phyloP scores from a whole-genome alignment of 64 coral and sea anemone genomes.

The Montipora efflorescens region DNA sequence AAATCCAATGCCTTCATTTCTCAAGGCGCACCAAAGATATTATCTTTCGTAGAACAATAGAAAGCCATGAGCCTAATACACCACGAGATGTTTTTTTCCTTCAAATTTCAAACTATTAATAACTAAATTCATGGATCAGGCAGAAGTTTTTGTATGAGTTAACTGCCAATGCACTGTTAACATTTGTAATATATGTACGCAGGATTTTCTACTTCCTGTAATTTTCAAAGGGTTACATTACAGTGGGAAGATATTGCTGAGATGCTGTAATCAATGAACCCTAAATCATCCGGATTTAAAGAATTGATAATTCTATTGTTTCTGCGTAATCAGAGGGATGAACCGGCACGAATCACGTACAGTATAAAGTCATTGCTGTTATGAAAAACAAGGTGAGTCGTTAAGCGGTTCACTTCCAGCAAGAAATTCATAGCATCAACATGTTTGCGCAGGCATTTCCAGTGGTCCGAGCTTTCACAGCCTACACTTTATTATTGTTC shows the following conservation, averaged over 20 bases:
- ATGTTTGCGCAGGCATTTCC: not conserved
- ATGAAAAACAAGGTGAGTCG: not conserved
- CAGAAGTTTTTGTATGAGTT: not conserved
- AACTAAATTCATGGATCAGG: not conserved
- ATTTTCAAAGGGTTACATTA: slow-evolving; percentile 27
- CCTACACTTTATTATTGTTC: slow-evolving; percentile 22
- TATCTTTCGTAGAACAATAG: slow-evolving; percentile 10
- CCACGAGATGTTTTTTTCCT: slow-evolving; percentile 8
- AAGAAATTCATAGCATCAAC: not conserved
- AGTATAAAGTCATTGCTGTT: not conserved
- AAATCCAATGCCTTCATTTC: not conserved
- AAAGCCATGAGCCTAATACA: not conserved
- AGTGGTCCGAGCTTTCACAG: slow-evolving; percentile 4
- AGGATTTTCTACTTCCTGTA: not conserved
- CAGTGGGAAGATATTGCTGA: slow-evolving; percentile 20
- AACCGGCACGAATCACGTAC: slow-evolving; percentile 25
- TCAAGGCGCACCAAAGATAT: not conserved
- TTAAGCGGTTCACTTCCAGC: not conserved
- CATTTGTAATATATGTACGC: not conserved
- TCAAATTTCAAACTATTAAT: not conserved
- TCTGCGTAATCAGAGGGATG: slow-evolving; percentile 11
- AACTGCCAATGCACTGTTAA: not conserved
- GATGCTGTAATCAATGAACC: slow-evolving; percentile 1
- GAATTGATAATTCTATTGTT: slow-evolving; percentile 43
- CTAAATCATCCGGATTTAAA: slow-evolving; percentile 17